These are phyloP conservation scores for Euzetes globulus DNA, from an alignment of 2,888 invertebrate genomes.

Conservation along the genomic window DNA sequence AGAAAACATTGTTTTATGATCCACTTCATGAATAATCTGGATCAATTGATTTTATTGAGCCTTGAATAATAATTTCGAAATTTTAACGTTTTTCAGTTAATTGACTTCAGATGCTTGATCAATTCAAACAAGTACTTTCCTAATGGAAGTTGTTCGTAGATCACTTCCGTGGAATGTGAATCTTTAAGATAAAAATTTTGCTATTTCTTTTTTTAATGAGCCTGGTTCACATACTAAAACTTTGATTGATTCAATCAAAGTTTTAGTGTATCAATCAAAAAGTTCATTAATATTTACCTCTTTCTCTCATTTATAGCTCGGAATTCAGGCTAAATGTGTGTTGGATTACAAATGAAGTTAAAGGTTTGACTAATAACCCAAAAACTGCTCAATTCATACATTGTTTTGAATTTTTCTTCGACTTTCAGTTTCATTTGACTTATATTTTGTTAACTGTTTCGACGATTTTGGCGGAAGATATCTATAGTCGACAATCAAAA, in stretches of 20 bases:
- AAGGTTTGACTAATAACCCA: slow-evolving; percentile 23
- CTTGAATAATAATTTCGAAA: too few relatives aligned
- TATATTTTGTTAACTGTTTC: slow-evolving; percentile 7
- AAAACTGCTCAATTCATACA: not conserved
- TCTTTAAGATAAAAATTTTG: too few relatives aligned
- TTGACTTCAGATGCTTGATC: too few relatives aligned
- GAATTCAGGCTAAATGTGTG: slow-evolving; percentile 23
- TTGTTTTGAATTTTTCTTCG: not conserved
- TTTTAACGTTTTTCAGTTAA: too few relatives aligned
- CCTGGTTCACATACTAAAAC: too few relatives aligned
- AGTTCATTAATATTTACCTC: not conserved
- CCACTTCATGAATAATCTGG: too few relatives aligned
- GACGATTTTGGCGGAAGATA: slow-evolving; percentile 10
- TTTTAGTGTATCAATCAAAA: not conserved
- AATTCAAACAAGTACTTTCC: too few relatives aligned
- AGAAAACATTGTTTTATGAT: too few relatives aligned
- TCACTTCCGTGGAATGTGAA: too few relatives aligned
- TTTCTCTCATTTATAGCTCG: not conserved
- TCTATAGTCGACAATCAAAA: not conserved
- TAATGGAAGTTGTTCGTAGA: too few relatives aligned
- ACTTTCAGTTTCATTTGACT: slow-evolving; percentile 7
- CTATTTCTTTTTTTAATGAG: too few relatives aligned
- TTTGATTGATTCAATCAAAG: not conserved
- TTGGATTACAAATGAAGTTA: not conserved
- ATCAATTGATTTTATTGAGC: too few relatives aligned